phyloP scores from a whole-genome alignment of 2,113 vertebrate species.

The Sturnus vulgaris region DNA sequence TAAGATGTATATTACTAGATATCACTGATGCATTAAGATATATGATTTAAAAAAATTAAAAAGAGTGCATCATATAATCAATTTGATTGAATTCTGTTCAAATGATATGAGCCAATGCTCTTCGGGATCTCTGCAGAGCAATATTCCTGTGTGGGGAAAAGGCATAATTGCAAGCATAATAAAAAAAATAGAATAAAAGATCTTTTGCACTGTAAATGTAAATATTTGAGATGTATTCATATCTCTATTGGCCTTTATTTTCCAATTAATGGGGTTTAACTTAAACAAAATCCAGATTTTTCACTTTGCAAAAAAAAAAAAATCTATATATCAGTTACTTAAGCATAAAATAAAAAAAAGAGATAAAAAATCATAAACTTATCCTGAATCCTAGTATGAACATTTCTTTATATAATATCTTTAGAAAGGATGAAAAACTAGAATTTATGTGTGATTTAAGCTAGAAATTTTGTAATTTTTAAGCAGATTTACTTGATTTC shows the following conservation, averaged over 20 bases:
- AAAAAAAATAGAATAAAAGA: not conserved
- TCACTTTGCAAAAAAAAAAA: not conserved
- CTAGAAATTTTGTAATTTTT: not conserved
- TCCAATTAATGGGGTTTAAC: not conserved
- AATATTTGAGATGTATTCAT: not conserved
- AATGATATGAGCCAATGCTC: not conserved
- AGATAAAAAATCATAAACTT: not conserved
- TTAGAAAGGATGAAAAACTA: not conserved
- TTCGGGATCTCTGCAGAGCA: not conserved
- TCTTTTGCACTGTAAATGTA: not conserved
- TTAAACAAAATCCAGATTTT: not conserved
- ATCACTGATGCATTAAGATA: not conserved
- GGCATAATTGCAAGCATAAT: not conserved
- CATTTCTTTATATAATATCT: not conserved
- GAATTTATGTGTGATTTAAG: constrained; percentile 19
- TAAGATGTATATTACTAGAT: not conserved
- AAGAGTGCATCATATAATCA: not conserved
- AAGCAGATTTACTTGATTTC: not conserved
- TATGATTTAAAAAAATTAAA: not conserved
- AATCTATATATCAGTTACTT: not conserved
- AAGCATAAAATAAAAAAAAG: accelerated
- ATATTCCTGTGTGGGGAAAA: not conserved
- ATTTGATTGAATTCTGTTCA: not conserved
- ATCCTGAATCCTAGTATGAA: not conserved
- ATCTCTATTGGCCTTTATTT: not conserved